phyloP scores from a whole-genome alignment of 1,140 invertebrate genomes.

The Varroa destructor region DNA sequence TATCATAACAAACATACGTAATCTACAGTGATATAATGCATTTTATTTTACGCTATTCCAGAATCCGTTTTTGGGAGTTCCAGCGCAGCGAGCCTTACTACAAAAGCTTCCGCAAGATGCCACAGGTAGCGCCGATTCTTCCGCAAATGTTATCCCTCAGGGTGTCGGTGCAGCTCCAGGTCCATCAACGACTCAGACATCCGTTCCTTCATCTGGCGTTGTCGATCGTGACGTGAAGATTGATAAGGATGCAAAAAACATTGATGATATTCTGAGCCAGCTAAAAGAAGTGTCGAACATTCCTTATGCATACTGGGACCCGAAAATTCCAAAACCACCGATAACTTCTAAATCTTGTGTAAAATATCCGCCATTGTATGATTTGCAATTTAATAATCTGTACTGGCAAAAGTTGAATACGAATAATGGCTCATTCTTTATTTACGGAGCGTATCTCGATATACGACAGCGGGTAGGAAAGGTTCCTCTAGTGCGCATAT shows the following conservation, averaged over 20 bases:
- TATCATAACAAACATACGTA: too few relatives aligned
- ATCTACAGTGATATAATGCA: too few relatives aligned
- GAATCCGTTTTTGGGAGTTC: conserved; percentile 52
- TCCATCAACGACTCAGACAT: conserved; percentile 39
- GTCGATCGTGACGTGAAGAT: conserved; percentile 41
- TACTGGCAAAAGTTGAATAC: conserved; percentile 72
- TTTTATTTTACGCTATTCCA: conserved; percentile 34
- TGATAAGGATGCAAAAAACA: conserved; percentile 6
- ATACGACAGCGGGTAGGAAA: conserved; percentile 57
- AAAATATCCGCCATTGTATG: conserved; percentile 57
- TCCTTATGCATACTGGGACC: conserved; percentile 67
- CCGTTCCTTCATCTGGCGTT: conserved; percentile 42
- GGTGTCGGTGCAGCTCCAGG: conserved; percentile 30
- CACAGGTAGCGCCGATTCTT: conserved; percentile 36
- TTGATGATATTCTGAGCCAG: conserved; percentile 1
- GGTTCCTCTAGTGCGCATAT: conserved; percentile 64
- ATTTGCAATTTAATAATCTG: conserved; percentile 72
- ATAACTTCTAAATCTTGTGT: conserved; percentile 58
- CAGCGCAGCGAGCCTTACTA: conserved; percentile 55
- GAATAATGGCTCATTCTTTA: conserved; percentile 67
- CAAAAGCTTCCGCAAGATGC: conserved; percentile 55
- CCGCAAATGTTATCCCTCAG: conserved; percentile 34
- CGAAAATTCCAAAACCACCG: conserved; percentile 51
- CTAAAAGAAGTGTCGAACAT: conserved; percentile 46
- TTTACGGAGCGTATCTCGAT: conserved; percentile 79